Evolutionary conservation across 2,113 vertebrate species (phyloP).

Genomic region (Vidua chalybeata): DNA sequence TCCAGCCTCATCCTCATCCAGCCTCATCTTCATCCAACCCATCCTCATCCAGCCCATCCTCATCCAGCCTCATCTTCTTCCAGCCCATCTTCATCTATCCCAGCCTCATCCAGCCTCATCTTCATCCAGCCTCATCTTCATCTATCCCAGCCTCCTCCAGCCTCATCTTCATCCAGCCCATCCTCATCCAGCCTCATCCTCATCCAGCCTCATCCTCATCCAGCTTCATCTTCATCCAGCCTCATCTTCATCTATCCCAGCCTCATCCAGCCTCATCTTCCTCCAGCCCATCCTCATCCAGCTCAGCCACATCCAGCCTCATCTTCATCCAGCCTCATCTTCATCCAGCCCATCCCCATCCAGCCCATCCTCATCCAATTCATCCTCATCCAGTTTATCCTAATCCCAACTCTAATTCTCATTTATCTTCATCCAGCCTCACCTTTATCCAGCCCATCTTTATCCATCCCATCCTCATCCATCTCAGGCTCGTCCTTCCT

Average conservation of each 20-base stretch:
- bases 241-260: background rate
- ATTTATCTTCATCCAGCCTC: rapidly evolving
- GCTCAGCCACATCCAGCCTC: rapidly evolving
- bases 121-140: too few relatives aligned
- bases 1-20: too few relatives aligned
- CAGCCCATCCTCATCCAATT: background rate
- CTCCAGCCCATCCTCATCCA: background rate
- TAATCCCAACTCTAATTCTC: too few relatives aligned
- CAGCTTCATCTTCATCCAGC: rapidly evolving
- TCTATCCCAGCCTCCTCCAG: background rate
- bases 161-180: background rate
- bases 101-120: background rate
- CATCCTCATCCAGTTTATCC: too few relatives aligned
- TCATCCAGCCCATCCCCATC: background rate
- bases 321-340: rapidly evolving
- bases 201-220: too few relatives aligned
- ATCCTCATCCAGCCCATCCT: too few relatives aligned
- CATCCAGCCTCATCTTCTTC: too few relatives aligned
- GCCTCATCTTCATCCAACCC: background rate
- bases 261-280: too few relatives aligned
- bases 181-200: too few relatives aligned
- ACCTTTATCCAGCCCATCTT: rapidly evolving
- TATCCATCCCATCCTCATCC: background rate
- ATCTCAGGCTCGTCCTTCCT: background rate
- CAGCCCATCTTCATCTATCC: too few relatives aligned